These are phyloP conservation scores for Ophiothrix spiculata DNA, from an alignment of 35 echinoderm and acorn worm genomes.

Conservation along the genomic window DNA sequence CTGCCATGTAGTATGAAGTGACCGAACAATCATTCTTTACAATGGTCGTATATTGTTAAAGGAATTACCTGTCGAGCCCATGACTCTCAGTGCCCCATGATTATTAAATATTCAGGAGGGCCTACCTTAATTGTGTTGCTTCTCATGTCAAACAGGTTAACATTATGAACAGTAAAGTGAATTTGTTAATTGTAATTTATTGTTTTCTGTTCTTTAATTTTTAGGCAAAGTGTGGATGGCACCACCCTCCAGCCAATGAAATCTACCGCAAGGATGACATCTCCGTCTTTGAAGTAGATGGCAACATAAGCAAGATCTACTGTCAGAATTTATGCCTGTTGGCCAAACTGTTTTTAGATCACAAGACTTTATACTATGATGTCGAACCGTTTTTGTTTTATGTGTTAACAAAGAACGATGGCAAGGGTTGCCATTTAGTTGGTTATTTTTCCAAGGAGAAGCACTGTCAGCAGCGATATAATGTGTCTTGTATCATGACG, in stretches of 20 bases:
- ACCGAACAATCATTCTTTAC: too few species aligned
- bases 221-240: constrained; percentile 91
- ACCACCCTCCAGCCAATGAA: constrained; percentile 94
- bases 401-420: constrained; percentile 85
- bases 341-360: constrained; percentile 96
- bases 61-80: too few species aligned
- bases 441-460: constrained; percentile 99
- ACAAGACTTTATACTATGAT: constrained; percentile 97
- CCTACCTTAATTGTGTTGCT: background rate
- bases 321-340: constrained; percentile 87
- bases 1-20: too few species aligned
- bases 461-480: constrained; percentile 99
- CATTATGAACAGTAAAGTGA: too few species aligned
- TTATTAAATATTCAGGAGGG: too few species aligned
- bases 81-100: too few species aligned
- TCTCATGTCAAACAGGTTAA: background rate
- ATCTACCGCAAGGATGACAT: constrained; percentile 94
- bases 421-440: constrained; percentile 91
- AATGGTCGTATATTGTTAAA: too few species aligned
- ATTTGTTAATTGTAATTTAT: background rate
- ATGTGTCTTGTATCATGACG: constrained; percentile 99
- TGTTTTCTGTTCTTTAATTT: background rate
- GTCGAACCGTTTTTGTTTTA: constrained; percentile 99
- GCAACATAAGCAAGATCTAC: constrained; percentile 96
- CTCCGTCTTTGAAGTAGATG: constrained; percentile 93